Base-by-base conservation (phyloP, 64 coral and sea anemone genomes). In the Stichodactyla mertensii region DNA sequence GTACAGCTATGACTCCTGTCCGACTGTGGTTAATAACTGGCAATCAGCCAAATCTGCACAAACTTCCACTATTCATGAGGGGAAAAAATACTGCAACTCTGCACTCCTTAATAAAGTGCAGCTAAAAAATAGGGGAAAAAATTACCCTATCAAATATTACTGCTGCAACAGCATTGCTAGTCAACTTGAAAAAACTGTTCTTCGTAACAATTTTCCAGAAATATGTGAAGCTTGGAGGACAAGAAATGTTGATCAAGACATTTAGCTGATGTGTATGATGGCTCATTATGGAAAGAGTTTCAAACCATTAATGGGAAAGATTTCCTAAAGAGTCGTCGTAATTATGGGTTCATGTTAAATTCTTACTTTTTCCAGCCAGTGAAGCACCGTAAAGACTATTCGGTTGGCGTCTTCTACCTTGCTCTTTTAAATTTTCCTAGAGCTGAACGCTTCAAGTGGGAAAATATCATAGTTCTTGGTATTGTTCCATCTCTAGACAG, bases 121-220 rank as follows among this genome's bases (percentile, higher is more conserved):
- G 10, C 53, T 92, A 7, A 82, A 92, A 77, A 82, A 83, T 61
- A 82, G 81, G n/a, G n/a, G n/a, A n/a, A n/a, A n/a, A n/a, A n/a
- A n/a, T 14, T 92, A 92, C n/a, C 91, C 91, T 20, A 88, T 85
- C 28, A 92, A 84, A 77, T 92, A 92, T 52, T 88, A 92, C 56
- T 92, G 86, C 51, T 77, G 13, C 27, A 88, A 92, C 16, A 92
- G 91, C 56, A 85, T 92, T 62, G 53, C 51, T n/a, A 64, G 86
- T 27, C 67, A 55, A 57, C 66, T 69, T 10, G 91, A 92, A 69
- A 14, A 82, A 16, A 3, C 86, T 60, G 66, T 88, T 10, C 28
- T 82, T 51, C 52, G 87, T 61, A 81, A 69, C 60, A 78, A 77
- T 1, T 58, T 87, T 53, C 74, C 60, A 24, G 83, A 93, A 12